Evolutionary conservation across 1,140 invertebrate genomes (phyloP).

Genomic region (Oscheius sp.): DNA sequence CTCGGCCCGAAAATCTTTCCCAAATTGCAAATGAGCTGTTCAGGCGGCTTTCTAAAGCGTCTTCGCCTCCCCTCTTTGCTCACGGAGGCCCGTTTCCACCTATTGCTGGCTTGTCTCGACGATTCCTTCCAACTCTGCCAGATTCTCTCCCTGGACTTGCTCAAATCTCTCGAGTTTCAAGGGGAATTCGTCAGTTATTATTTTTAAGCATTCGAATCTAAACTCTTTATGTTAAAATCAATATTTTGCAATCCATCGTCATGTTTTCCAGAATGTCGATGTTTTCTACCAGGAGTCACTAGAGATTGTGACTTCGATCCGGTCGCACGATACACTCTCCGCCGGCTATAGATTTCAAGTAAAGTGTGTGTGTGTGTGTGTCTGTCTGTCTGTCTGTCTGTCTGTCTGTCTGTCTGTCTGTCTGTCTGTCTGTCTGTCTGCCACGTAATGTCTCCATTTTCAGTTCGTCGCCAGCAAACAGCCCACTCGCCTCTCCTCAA

Average conservation of each 20-base stretch:
- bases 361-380: too few relatives aligned
- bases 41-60: constrained; percentile 3
- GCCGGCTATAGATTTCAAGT: constrained; percentile 14
- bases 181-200: background rate
- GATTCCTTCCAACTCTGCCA: constrained; percentile 36
- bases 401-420: too few relatives aligned
- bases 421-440: too few relatives aligned
- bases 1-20: too few relatives aligned
- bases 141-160: constrained; percentile 13
- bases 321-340: constrained; percentile 4
- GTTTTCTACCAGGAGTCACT: background rate
- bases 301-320: background rate
- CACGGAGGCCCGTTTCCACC: background rate
- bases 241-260: too few relatives aligned
- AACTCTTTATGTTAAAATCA: too few relatives aligned
- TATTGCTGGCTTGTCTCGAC: constrained; percentile 26
- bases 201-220: background rate
- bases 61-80: constrained; percentile 4
- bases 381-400: too few relatives aligned
- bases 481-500: too few relatives aligned
- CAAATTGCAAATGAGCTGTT: background rate
- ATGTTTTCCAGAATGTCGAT: background rate
- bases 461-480: too few relatives aligned
- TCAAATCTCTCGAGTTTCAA: background rate
- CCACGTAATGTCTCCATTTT: too few relatives aligned